These are phyloP conservation scores for Amiota mariae DNA, from an alignment of 2,888 invertebrate genomes.

Conservation along the genomic window DNA sequence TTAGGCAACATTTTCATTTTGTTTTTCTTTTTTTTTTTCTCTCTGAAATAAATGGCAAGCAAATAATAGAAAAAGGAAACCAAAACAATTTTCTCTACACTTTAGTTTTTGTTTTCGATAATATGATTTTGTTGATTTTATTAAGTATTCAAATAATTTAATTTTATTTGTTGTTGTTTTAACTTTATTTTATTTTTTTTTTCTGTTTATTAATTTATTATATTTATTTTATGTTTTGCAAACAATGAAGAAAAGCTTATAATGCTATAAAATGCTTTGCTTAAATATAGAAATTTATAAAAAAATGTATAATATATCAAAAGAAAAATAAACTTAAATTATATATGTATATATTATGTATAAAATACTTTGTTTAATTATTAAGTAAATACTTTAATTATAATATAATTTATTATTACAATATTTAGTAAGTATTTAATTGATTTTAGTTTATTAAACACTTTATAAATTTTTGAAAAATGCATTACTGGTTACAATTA, in stretches of 20 bases:
- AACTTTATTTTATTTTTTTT: conserved; percentile 22
- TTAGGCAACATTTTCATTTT: conserved; percentile 14
- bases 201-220: conserved; percentile 48
- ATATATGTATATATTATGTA: no score
- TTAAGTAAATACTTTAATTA: no score
- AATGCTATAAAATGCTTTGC: conserved; percentile 21
- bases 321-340: conserved; percentile 25
- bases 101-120: not conserved
- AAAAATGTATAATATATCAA: conserved; percentile 27
- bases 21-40: conserved; percentile 35
- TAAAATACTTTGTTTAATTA: not conserved
- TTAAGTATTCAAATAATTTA: not conserved
- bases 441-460: not conserved
- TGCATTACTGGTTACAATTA: not conserved
- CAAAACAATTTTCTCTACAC: conserved; percentile 28
- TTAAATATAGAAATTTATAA: conserved; percentile 50
- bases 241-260: conserved; percentile 55
- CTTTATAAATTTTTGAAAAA: conserved; percentile 18
- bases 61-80: not conserved
- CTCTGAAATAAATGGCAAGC: conserved; percentile 34
- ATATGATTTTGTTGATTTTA: not conserved
- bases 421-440: not conserved
- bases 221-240: conserved; percentile 59
- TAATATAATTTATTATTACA: not conserved
- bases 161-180: conserved; percentile 3